Percentiles rank a stretch among this genome's conserved stretches.
phyloP scores from a whole-genome alignment of 2,797 vertebrate species.

The Amblyraja radiata region DNA sequence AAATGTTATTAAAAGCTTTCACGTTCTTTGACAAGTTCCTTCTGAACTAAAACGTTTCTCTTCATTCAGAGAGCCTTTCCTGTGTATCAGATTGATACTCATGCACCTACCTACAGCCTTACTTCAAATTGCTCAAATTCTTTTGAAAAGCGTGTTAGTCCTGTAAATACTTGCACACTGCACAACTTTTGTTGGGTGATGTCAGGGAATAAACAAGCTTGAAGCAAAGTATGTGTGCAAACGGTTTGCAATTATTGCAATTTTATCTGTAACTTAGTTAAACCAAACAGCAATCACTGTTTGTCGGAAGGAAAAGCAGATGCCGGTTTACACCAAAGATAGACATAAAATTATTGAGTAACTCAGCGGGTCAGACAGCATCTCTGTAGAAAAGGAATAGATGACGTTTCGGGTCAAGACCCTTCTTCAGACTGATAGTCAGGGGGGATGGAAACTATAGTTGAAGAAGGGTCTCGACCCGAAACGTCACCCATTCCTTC shows the following conservation, averaged over 20 bases:
- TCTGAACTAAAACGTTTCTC: neutral
- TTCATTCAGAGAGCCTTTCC: neutral
- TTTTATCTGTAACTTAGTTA: neutral
- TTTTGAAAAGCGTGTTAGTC: slow-evolving; percentile 44
- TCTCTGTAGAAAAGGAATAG: too few relatives aligned
- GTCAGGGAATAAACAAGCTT: too few relatives aligned
- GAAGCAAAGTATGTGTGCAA: neutral
- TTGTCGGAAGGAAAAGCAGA: too few relatives aligned
- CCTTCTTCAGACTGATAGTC: too few relatives aligned
- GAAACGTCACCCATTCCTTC: too few relatives aligned
- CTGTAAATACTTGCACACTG: slow-evolving; percentile 38
- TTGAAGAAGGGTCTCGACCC: too few relatives aligned
- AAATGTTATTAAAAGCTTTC: neutral
- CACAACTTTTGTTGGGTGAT: neutral
- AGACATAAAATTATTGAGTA: too few relatives aligned
- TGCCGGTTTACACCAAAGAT: too few relatives aligned
- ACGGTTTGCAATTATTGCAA: neutral
- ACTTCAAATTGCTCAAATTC: slow-evolving; percentile 45
- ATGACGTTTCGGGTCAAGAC: too few relatives aligned
- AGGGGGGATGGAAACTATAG: too few relatives aligned
- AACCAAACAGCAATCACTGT: neutral
- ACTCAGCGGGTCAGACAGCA: too few relatives aligned
- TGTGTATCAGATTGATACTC: neutral
- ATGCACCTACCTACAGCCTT: slow-evolving; percentile 47
- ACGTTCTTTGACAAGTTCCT: neutral